These are phyloP conservation scores for Cisticola juncidis DNA, from an alignment of 2,113 vertebrate species.

Conservation along the genomic window DNA sequence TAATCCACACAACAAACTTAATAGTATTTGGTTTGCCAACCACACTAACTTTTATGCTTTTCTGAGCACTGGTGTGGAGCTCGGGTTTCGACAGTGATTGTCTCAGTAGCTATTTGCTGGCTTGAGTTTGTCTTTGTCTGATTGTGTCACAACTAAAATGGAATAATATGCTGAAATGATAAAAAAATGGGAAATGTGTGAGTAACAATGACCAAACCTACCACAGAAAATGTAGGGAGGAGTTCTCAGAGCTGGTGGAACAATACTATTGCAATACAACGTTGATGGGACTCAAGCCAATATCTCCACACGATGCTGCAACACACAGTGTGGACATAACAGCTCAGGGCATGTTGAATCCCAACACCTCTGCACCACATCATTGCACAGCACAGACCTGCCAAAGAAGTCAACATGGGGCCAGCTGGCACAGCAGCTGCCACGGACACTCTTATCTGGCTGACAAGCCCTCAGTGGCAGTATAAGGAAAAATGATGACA, in stretches of 20 bases:
- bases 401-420: not conserved
- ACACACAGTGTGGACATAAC: not conserved
- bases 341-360: not conserved
- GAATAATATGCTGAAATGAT: not conserved
- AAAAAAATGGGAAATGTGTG: not conserved
- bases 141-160: not conserved
- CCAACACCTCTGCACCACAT: not conserved
- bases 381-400: not conserved
- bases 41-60: not conserved
- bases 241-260: not conserved
- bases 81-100: not conserved
- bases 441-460: not conserved
- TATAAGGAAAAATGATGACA: not conserved
- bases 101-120: not conserved
- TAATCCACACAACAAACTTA: not conserved
- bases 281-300: not conserved
- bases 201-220: not conserved
- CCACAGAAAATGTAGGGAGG: not conserved
- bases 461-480: not conserved
- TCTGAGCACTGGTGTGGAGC: not conserved
- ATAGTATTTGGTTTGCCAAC: not conserved
- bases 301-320: fast-evolving
- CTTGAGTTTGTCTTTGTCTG: not conserved
- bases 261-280: not conserved
- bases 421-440: not conserved